Conservation (phyloP, 2,797 vertebrate genomes). For the Danio aesculapii region DNA sequence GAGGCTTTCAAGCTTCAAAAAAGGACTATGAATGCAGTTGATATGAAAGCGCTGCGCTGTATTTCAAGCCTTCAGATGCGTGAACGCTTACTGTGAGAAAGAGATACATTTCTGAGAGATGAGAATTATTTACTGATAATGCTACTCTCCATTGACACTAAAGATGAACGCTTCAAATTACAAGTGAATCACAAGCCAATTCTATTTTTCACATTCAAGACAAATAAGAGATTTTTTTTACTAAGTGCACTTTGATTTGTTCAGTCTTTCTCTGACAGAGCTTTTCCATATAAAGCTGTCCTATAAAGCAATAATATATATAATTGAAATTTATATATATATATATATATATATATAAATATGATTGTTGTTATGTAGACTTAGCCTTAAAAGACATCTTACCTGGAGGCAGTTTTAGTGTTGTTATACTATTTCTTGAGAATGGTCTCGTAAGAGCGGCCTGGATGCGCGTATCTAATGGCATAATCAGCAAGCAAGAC, state of each 20-base stretch:
- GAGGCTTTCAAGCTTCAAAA: not conserved
- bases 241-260: too few species aligned
- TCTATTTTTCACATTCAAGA: too few species aligned
- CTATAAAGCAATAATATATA: too few species aligned
- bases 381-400: not conserved
- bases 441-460: not conserved
- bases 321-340: too few species aligned
- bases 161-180: not conserved
- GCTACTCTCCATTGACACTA: not conserved
- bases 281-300: too few species aligned
- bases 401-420: conserved; percentile 6
- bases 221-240: too few species aligned
- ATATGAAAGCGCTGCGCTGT: not conserved
- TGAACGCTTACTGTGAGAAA: not conserved
- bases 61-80: not conserved
- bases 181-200: too few species aligned
- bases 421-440: not conserved
- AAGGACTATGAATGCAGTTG: not conserved
- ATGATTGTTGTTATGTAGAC: too few species aligned
- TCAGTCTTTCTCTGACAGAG: too few species aligned
- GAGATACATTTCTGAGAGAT: not conserved
- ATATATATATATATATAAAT: too few species aligned
- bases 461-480: not conserved
- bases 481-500: conserved; percentile 4
- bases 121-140: not conserved